A percentile compares a stretch with the other conserved stretches of the same genome.
These are phyloP conservation scores for Caenorhabditis elegans DNA, from an alignment of 1,140 invertebrate species.

Conservation along the genomic window DNA sequence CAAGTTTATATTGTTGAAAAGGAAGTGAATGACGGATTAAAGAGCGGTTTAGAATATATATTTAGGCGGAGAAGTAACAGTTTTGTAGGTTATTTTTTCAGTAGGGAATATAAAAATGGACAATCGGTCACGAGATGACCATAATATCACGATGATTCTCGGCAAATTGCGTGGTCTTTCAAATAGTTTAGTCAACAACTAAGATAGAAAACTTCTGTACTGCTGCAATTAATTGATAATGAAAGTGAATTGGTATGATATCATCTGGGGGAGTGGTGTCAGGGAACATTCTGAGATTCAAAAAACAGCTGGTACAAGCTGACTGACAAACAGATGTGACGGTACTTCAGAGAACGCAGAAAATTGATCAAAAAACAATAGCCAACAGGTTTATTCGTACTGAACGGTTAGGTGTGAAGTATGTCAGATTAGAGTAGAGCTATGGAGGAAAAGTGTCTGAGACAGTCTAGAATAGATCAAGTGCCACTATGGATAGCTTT, in stretches of 20 bases:
- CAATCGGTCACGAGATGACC: neutral
- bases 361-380: no score
- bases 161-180: neutral
- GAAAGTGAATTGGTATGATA: neutral
- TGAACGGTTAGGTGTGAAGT: no score
- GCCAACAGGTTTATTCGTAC: no score
- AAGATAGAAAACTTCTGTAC: neutral
- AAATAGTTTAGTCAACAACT: constrained; percentile 18
- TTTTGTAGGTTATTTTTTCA: no score
- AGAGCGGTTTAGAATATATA: neutral
- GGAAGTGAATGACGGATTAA: neutral
- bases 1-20: neutral
- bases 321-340: no score
- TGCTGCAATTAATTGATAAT: neutral
- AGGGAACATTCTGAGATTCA: neutral
- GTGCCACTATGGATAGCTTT: no score
- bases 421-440: no score
- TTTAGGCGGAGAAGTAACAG: neutral
- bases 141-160: neutral
- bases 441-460: no score
- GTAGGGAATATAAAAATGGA: neutral
- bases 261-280: no score
- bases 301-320: no score
- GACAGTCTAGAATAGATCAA: no score
- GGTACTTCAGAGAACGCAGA: no score